Evolutionary conservation across 2,113 vertebrate species (phyloP).

Genomic region (Zosterops borbonicus): DNA sequence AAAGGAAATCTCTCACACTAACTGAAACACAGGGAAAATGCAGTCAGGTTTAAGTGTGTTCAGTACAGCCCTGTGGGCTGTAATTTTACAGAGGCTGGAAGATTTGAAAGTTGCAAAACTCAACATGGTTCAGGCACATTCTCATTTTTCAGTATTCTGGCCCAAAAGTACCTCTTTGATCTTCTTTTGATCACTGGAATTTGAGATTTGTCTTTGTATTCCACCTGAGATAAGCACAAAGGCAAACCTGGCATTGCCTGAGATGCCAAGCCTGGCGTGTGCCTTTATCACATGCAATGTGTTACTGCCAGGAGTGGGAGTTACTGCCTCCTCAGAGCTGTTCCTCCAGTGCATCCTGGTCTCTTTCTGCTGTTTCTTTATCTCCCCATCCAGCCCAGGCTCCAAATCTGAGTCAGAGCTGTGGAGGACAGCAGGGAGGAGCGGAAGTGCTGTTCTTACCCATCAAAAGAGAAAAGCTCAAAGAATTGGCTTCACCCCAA

Average conservation of each 20-base stretch:
- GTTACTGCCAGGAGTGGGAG: not conserved
- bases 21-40: not conserved
- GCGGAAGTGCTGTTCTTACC: conserved; percentile 18
- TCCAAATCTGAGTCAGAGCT: conserved; percentile 13
- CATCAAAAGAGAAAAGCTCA: conserved; percentile 53
- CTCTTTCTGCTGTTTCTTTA: not conserved
- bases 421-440: conserved; percentile 31
- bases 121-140: not conserved
- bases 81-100: not conserved
- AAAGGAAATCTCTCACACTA: not conserved
- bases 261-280: not conserved
- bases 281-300: not conserved
- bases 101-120: not conserved
- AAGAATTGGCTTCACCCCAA: conserved; percentile 20
- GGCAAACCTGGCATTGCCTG: not conserved
- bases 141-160: not conserved
- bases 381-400: not conserved
- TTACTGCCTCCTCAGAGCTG: not conserved
- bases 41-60: not conserved
- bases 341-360: not conserved
- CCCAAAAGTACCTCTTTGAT: conserved; percentile 31
- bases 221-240: conserved; percentile 23
- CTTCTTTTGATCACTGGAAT: conserved; percentile 1
- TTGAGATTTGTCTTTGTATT: not conserved
- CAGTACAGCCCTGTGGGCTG: not conserved